Percentiles rank a stretch among this genome's conserved stretches.
These are phyloP conservation scores for Lepidurus arcticus DNA, from an alignment of 1,140 invertebrate species.

Conservation along the genomic window DNA sequence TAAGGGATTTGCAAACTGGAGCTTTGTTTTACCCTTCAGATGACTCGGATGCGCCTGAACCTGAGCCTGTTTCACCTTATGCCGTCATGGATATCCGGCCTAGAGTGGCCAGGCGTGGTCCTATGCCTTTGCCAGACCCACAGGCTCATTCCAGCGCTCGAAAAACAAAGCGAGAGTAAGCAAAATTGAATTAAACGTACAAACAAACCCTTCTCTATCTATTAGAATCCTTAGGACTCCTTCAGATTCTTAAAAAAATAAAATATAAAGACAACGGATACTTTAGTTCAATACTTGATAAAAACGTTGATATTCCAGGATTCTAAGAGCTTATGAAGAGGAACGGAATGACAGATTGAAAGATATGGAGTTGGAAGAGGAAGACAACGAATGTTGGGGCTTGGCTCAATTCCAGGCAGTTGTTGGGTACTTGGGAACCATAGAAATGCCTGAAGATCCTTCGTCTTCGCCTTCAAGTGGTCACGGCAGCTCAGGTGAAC, in stretches of 20 bases:
- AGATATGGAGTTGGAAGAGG: constrained; percentile 4
- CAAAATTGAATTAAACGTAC: not conserved
- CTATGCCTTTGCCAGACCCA: constrained; percentile 13
- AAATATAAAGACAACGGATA: not conserved
- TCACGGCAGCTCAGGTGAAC: constrained; percentile 25
- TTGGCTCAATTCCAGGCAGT: constrained; percentile 60
- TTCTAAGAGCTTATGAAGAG: not conserved
- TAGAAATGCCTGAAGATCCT: constrained; percentile 85
- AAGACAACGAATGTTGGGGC: constrained; percentile 4
- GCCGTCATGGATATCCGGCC: not conserved
- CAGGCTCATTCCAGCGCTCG: not conserved
- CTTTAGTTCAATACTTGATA: not conserved
- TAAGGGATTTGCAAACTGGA: not conserved
- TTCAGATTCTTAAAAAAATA: not conserved
- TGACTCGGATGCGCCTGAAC: constrained; percentile 5
- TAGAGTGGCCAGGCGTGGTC: not conserved
- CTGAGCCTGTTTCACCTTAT: not conserved
- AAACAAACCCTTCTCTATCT: too few relatives aligned
- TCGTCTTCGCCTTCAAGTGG: constrained; percentile 41
- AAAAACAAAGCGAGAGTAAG: not conserved
- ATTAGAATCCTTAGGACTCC: too few relatives aligned
- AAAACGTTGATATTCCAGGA: not conserved
- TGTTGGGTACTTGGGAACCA: constrained; percentile 89
- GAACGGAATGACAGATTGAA: constrained; percentile 2
- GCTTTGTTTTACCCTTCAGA: not conserved